Evolutionary conservation across 2,113 vertebrate genomes (phyloP).

Genomic region (Salvelinus fontinalis): DNA sequence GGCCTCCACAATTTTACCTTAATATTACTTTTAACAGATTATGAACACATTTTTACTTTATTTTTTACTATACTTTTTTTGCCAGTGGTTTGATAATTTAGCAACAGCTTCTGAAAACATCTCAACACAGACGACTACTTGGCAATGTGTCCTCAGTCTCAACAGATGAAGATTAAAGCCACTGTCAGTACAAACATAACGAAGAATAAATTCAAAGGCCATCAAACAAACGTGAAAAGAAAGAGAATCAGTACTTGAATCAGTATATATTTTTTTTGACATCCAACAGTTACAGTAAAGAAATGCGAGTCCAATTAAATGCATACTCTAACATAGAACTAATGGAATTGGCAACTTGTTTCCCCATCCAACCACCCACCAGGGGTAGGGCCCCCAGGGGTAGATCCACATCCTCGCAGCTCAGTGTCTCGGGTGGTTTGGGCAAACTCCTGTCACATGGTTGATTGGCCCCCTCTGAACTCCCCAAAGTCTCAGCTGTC

Average conservation of each 20-base stretch:
- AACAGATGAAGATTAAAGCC: conserved; percentile 62
- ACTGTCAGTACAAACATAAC: conserved; percentile 71
- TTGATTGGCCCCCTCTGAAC: neutral
- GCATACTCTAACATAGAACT: conserved; percentile 72
- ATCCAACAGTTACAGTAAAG: conserved; percentile 75
- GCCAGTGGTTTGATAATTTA: conserved; percentile 61
- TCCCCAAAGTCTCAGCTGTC: conserved; percentile 18
- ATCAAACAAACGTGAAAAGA: conserved; percentile 60
- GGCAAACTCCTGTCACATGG: conserved; percentile 24
- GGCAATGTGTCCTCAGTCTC: conserved; percentile 66
- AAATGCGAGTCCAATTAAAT: conserved; percentile 70
- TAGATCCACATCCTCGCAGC: conserved; percentile 3
- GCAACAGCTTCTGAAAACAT: conserved; percentile 65
- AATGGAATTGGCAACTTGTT: conserved; percentile 73
- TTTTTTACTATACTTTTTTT: conserved; percentile 49
- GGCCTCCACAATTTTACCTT: conserved; percentile 76
- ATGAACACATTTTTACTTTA: conserved; percentile 65
- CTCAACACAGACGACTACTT: conserved; percentile 72
- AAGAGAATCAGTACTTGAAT: conserved; percentile 67
- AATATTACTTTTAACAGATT: conserved; percentile 62
- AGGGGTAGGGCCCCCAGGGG: conserved; percentile 23
- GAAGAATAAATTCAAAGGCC: conserved; percentile 68
- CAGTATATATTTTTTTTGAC: conserved; percentile 57
- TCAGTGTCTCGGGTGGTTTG: conserved; percentile 33
- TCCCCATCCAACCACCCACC: conserved; percentile 39